Evolutionary conservation across 2,888 invertebrate species (phyloP).

Genomic region (Nyleta sp.): DNA sequence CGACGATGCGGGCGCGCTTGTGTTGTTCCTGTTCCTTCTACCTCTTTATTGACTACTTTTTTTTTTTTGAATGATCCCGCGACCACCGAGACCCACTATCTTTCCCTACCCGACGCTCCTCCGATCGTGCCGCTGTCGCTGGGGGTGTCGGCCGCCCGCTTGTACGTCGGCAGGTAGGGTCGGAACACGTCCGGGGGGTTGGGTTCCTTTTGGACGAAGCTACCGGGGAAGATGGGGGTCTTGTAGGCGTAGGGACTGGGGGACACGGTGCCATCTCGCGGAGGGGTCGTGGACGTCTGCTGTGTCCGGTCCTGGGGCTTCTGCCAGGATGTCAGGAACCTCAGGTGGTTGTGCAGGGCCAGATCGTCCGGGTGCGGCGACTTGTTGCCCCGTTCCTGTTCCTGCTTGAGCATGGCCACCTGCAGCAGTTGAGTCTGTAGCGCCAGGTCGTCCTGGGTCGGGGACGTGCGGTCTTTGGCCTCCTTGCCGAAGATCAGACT

Average conservation of each 20-base stretch:
- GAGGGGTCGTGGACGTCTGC: slow-evolving; percentile 69
- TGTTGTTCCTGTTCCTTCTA: too few species aligned
- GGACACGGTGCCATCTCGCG: slow-evolving; percentile 67
- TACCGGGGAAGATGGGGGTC: slow-evolving; percentile 75
- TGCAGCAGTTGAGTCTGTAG: slow-evolving; percentile 77
- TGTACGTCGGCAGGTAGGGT: slow-evolving; percentile 76
- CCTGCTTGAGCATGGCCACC: slow-evolving; percentile 78
- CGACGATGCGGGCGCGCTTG: too few species aligned
- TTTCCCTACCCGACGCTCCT: too few species aligned
- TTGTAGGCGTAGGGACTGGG: slow-evolving; percentile 70
- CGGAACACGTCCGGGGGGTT: slow-evolving; percentile 83
- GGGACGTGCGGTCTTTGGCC: slow-evolving; percentile 63
- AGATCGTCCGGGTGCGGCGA: slow-evolving; percentile 79
- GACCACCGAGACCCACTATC: too few species aligned
- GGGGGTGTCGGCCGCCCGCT: slow-evolving; percentile 80
- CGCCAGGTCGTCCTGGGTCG: slow-evolving; percentile 73
- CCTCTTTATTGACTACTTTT: too few species aligned
- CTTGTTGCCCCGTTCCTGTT: slow-evolving; percentile 75
- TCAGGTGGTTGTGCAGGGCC: slow-evolving; percentile 76
- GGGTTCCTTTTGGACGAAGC: slow-evolving; percentile 72
- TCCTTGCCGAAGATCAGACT: slow-evolving; percentile 43
- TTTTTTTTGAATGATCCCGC: too few species aligned
- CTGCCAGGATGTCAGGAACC: slow-evolving; percentile 76
- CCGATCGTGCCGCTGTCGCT: slow-evolving; percentile 77
- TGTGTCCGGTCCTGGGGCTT: slow-evolving; percentile 70